A percentile compares a stretch with the other conserved stretches of the same genome.
Conservation (phyloP, 2,113 vertebrate species). For the Ceuthmochares aereus region DNA sequence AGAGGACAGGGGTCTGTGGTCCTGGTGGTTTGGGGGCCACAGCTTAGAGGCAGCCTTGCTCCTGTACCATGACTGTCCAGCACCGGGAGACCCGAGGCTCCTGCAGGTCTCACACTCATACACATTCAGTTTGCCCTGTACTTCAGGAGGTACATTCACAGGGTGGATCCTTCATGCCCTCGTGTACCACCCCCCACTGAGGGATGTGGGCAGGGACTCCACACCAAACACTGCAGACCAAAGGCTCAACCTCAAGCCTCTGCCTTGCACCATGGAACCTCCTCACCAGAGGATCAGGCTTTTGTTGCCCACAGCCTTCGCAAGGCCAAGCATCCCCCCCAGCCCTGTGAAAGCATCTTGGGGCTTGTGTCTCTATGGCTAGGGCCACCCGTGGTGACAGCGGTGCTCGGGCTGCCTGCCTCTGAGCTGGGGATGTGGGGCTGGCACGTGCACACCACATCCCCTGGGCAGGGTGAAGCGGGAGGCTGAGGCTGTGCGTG, state of each 20-base stretch:
- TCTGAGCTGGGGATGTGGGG: neutral
- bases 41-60: neutral
- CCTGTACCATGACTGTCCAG: neutral
- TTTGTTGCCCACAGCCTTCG: neutral
- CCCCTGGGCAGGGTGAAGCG: neutral
- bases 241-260: neutral
- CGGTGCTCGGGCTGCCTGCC: rapidly evolving
- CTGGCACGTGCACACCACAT: neutral
- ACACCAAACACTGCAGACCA: neutral
- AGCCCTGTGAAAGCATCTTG: neutral
- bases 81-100: neutral
- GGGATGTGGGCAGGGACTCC: neutral
- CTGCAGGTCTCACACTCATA: neutral
- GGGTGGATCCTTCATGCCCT: rapidly evolving
- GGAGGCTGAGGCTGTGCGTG: neutral
- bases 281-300: neutral
- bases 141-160: rapidly evolving
- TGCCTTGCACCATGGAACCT: neutral
- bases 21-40: neutral
- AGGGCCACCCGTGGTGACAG: neutral
- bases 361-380: neutral
- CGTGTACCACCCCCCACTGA: rapidly evolving
- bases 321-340: neutral
- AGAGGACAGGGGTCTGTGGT: neutral
- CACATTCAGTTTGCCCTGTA: neutral